Base-by-base conservation (phyloP, 2,888 invertebrate species). In the Glyphotaelius pellucidus region DNA sequence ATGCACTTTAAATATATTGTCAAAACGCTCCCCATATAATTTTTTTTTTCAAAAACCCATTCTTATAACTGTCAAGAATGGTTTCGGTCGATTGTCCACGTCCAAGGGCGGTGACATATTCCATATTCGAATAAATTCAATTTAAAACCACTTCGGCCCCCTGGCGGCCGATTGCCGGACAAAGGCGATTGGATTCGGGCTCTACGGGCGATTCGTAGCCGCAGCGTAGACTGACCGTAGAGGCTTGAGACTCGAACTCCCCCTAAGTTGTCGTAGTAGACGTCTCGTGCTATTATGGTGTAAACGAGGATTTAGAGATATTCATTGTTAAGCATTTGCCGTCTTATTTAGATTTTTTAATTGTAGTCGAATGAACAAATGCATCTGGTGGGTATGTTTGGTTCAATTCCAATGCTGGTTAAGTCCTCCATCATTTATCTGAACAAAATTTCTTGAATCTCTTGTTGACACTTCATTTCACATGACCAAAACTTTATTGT, bases 101-200 rank as follows among this genome's bases (percentile, higher is more conserved):
- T 67, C 52, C 25, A 25, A 67, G 90, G 81, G 86, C n/a, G 90
- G 80, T 32, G 83, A 67, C 84, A 42, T 42, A 84, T 67, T 84
- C 84, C 84, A 42, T 42, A 84, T 67, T 84, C 84, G 67, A 79
- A 85, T 90, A 90, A 90, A 90, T 90, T 90, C 90, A 90, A 90
- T 90, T 90, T 85, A 90, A 90, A 90, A 30, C 38, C 32, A 80
- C 80, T 79, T 19, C 38, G 80, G 15, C 86, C 30, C 84, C 80
- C 47, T 32, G 32, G 15, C 90, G 38, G 81, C 81, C 83, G 19
- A 67, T 83, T 31, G 31, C 83, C 32, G 83, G 83, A 67, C 52
- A 67, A 67, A 67, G 52, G 52, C 52, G 52, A 67, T 67, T 67
- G 7, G 52, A 67, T 67, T 67, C 52, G 19, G 19, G 52, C 3